Conservation (phyloP, 2,797 vertebrate genomes). For the Aplochiton taeniatus region DNA sequence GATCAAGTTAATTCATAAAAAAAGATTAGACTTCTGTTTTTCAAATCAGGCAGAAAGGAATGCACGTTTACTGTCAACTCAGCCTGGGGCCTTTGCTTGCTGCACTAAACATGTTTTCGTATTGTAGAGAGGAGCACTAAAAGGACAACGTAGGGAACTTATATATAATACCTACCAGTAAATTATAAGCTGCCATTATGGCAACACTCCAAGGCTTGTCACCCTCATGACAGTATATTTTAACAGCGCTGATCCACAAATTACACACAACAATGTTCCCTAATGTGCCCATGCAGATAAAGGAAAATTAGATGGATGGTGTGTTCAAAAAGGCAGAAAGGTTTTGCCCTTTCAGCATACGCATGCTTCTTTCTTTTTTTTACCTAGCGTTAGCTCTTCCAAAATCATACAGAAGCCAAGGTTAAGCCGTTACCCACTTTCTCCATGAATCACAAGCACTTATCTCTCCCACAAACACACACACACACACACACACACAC, state of each 20-base stretch:
- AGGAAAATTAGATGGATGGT: neutral
- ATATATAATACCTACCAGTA: conserved; percentile 30
- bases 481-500: neutral
- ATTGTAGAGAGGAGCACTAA: conserved; percentile 42
- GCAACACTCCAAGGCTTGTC: conserved; percentile 13
- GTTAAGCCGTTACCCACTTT: neutral
- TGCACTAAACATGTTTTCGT: conserved; percentile 63
- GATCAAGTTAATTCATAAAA: conserved; percentile 64
- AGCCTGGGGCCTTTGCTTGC: conserved; percentile 52
- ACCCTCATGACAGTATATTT: conserved; percentile 21
- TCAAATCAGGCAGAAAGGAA: conserved; percentile 75
- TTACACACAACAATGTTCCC: neutral
- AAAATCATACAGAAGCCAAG: too few relatives aligned
- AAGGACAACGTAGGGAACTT: conserved; percentile 34
- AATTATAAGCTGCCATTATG: conserved; percentile 29
- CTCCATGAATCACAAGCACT: neutral
- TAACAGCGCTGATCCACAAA: conserved; percentile 23
- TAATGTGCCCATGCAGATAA: neutral
- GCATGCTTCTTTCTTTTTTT: too few relatives aligned
- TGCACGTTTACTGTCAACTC: conserved; percentile 58
- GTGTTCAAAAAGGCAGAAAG: neutral
- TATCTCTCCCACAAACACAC: neutral
- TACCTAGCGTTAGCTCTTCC: too few relatives aligned
- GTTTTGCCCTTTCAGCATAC: too few relatives aligned
- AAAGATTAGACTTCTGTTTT: conserved; percentile 60